These are phyloP conservation scores for Vulpes vulpes DNA, from an alignment of 2,113 vertebrate species.

Conservation along the genomic window DNA sequence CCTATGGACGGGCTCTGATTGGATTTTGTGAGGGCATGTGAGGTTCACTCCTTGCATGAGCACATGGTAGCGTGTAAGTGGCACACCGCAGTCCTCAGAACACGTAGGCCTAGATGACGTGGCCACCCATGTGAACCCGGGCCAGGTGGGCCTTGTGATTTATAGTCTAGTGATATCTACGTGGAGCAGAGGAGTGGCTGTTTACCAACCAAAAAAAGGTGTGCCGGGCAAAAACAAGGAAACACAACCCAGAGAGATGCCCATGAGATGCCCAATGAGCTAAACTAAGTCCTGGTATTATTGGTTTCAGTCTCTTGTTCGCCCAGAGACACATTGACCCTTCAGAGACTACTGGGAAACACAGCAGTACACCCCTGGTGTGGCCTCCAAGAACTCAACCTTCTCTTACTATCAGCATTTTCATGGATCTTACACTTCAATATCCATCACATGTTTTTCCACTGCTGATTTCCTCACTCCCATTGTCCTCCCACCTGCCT, in stretches of 20 bases:
- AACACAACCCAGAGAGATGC: background rate
- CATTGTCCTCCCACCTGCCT: background rate
- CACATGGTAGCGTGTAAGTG: background rate
- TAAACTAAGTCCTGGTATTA: background rate
- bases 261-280: fast-evolving
- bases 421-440: background rate
- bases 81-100: background rate
- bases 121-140: background rate
- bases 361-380: background rate
- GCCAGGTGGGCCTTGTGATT: background rate
- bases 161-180: background rate
- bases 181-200: background rate
- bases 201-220: background rate
- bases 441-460: background rate
- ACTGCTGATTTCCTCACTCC: background rate
- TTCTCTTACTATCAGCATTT: background rate
- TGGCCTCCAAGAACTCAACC: background rate
- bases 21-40: background rate
- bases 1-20: background rate
- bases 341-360: background rate
- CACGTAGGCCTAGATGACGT: background rate
- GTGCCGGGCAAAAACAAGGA: background rate
- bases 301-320: background rate
- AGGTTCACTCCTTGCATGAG: background rate
- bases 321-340: background rate